Evolutionary conservation across 2,113 vertebrate genomes (phyloP), one percentile per base, ranked within the genome.

Genomic region (Seriola aureovittata): DNA sequence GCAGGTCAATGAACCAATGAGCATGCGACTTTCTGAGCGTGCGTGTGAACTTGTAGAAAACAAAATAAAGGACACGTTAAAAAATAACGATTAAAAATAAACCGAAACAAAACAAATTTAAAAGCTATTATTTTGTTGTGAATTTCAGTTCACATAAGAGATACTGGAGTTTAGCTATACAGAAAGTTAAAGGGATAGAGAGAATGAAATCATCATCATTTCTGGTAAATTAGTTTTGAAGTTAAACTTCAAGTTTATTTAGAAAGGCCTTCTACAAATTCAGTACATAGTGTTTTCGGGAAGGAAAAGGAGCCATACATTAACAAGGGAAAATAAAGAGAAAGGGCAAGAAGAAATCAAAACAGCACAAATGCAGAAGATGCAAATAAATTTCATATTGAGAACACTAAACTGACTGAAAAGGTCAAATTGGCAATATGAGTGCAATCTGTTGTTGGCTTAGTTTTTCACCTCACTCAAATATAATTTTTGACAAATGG

Each of bases 1-100:
- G 9, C 91, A 82, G 2, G 1, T 19, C 0, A 1, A 0, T 1
- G 1, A 29, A 10, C 93, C 81, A 93, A 54, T 40, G 32, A 64
- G n/a, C 40, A 25, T 0, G 19, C 9, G 1, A 4, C 0, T 5
- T 1, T 9, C 40, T 55, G 36, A 4, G 2, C 17, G 19, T 23
- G 21, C 3, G n/a, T 2, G 21, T 6, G 19, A 19, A 23, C 3
- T 21, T 0, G 8, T 0, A 66, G 32, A 3, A 9, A n/a, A 80
- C 17, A 42, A 64, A 64, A 12, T 44, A 52, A 74, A 78, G 21
- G 23, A 19, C 42, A 40, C 19, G 8, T 46, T 6, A 1, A 46
- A 34, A 72, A 21, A 32, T 17, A 4, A 46, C 0, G 8, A 23
- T 25, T 55, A 21, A 23, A 23, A 54, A 54, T 54, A 11, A 54